Base-by-base conservation (phyloP, 1,140 invertebrate genomes). In the Zaprionus kolodkinae region DNA sequence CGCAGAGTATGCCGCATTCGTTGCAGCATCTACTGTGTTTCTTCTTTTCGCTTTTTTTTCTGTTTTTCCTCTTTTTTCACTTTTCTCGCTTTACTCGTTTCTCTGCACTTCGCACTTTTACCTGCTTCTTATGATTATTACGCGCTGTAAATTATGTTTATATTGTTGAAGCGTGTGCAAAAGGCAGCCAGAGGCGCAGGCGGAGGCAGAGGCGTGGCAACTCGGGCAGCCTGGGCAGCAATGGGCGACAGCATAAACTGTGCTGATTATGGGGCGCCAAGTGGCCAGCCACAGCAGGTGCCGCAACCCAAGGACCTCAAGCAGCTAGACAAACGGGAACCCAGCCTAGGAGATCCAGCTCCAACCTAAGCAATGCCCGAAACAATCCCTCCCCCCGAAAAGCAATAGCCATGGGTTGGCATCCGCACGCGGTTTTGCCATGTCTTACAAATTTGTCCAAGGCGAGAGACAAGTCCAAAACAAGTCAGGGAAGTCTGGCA, bases 101-200 rank as follows among this genome's bases (percentile, higher is more conserved):
- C 48, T 61, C 65, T 72, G 57, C 67, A 30, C 56, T 50, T 79
- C 63, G 62, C 59, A 66, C 45, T 76, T 79, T 77, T 73, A 79
- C 77, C 77, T 77, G 73, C 68, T 72, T 79, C 77, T 79, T 69
- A 79, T 73, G 77, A 79, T 79, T 79, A 79, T 79, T 72, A 73
- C 77, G 63, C 63, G 77, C 70, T 78, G 74, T 80, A 77, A 80
- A 79, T 78, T 80, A 80, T 80, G 72, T 80, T 80, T 74, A 80
- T 77, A 78, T 78, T 69, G 69, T 68, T 62, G 62, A 40, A 78
- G 75, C 75, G 75, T 77, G 78, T 69, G 65, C 66, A 62, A 65
- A 66, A 74, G 65, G 69, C 69, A 59, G 63, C 36, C 35, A 12
- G 5, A 33, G 70, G n/a, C 63, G 13, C 0, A 54, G 21, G 43